A percentile compares a stretch with the other conserved stretches of the same genome.
These are phyloP conservation scores for Labrus mixtus DNA, from an alignment of 2,113 vertebrate species.

Conservation along the genomic window DNA sequence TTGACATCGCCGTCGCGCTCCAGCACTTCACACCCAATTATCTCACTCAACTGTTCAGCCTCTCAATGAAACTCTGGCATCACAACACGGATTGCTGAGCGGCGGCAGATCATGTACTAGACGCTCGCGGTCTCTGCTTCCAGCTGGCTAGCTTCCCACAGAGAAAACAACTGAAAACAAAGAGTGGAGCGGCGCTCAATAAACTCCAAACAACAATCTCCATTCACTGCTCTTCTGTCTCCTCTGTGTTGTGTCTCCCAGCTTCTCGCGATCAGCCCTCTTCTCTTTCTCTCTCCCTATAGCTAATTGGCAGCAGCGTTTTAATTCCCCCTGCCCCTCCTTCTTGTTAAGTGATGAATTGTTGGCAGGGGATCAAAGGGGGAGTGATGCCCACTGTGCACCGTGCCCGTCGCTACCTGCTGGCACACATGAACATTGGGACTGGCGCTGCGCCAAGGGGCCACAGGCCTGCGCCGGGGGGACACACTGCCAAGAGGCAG, in stretches of 20 bases:
- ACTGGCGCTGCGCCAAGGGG: constrained; percentile 85
- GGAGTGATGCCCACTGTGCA: constrained; percentile 69
- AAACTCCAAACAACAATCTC: constrained; percentile 59
- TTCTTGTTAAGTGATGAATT: constrained; percentile 93
- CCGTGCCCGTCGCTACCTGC: constrained; percentile 87
- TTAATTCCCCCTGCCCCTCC: constrained; percentile 70
- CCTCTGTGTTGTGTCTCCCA: constrained; percentile 76
- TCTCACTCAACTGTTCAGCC: constrained; percentile 57
- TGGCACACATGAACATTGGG: constrained; percentile 84
- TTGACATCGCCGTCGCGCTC: constrained; percentile 43
- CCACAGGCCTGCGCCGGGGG: constrained; percentile 78
- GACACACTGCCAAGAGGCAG: constrained; percentile 83
- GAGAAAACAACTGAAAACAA: constrained; percentile 57
- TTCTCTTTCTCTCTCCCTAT: constrained; percentile 45
- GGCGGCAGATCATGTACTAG: constrained; percentile 44
- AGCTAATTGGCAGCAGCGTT: constrained; percentile 80
- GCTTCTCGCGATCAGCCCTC: constrained; percentile 39
- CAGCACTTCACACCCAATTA: constrained; percentile 62
- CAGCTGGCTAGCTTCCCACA: constrained; percentile 69
- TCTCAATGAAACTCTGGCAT: constrained; percentile 52
- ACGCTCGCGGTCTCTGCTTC: constrained; percentile 49
- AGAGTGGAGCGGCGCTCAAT: constrained; percentile 49
- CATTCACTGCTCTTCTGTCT: constrained; percentile 58
- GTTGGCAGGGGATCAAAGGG: constrained; percentile 92
- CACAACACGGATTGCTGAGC: constrained; percentile 44